Base-by-base conservation (phyloP, 2,888 invertebrate genomes). In the Dynastes maya region DNA sequence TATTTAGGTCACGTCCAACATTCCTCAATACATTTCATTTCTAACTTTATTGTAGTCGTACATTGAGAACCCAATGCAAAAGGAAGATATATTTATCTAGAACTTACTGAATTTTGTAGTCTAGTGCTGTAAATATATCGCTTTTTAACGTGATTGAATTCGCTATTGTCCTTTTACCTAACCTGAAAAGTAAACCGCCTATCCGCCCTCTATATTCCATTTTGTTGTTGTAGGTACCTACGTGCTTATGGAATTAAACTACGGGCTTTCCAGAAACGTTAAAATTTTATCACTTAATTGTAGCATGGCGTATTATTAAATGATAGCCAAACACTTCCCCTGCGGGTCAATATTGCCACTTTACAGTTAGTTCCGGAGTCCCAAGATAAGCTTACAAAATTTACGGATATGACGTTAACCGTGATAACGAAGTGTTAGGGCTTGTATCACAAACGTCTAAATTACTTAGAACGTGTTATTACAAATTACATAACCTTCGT, bases 281-380 rank as follows among this genome's bases (percentile, higher is more conserved):
- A 76, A 72, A 78, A 78, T 78, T 64, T 78, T 78, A 78, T 64
- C 65, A 78, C 78, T 78, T 63, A 78, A 78, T 68, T 67, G 58
- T 68, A 58, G 45, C 40, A 58, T 40, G 4, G 45, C 29, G 67
- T 68, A 64, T 78, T 72, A 72, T 70, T 77, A 61, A 77, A 76
- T 53, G 72, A 37, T 68, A 61, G 78, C 61, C 45, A 64, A 29
- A 65, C 37, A 55, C 65, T 71, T 72, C 78, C 77, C 64, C 22
- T 27, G 78, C 49, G 75, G 78, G 76, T 78, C 78, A 78, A 76
- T 76, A 78, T 76, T 78, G 70, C 75, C 78, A 76, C 70, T 76
- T 78, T 76, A 61, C 78, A 76, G 76, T 76, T 78, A 68, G 63
- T 70, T 68, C 32, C 61, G 68, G 65, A 74, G 74, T 68, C 68